Conservation (phyloP, 2,888 invertebrate species). For the Rhagonycha fulva region DNA sequence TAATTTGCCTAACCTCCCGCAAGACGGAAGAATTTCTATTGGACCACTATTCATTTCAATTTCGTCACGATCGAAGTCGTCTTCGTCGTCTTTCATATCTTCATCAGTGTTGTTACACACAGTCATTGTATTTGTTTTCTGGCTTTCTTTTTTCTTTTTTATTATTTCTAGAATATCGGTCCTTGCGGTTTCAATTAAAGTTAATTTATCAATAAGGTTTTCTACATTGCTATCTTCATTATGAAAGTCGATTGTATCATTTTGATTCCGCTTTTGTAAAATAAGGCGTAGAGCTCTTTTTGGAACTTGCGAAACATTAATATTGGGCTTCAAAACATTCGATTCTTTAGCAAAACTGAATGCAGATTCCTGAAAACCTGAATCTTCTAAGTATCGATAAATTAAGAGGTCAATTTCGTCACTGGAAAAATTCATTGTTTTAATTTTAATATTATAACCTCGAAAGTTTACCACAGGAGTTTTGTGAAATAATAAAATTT, state of each 20-base stretch:
- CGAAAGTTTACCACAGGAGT: too few relatives aligned
- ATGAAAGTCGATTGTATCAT: slow-evolving; percentile 95
- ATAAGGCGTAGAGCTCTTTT: slow-evolving; percentile 93
- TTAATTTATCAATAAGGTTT: slow-evolving; percentile 88
- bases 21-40: slow-evolving; percentile 92
- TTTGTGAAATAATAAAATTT: too few relatives aligned
- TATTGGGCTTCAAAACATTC: slow-evolving; percentile 97
- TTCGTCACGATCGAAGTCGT: slow-evolving; percentile 50
- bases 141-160: slow-evolving; percentile 78
- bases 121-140: slow-evolving; percentile 73
- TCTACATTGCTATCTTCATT: slow-evolving; percentile 89
- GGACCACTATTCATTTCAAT: slow-evolving; percentile 80
- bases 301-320: slow-evolving; percentile 96
- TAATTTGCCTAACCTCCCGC: slow-evolving; percentile 91
- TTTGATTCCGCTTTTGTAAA: slow-evolving; percentile 95
- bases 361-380: slow-evolving; percentile 98
- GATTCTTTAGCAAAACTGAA: slow-evolving; percentile 97
- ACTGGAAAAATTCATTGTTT: slow-evolving; percentile 93
- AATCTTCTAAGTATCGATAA: slow-evolving; percentile 97
- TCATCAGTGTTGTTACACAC: slow-evolving; percentile 85
- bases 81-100: slow-evolving; percentile 69
- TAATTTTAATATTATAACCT: neutral
- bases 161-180: slow-evolving; percentile 82
- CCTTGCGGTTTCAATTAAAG: slow-evolving; percentile 97
- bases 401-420: slow-evolving; percentile 99